Evolutionary conservation across 2,113 vertebrate species (phyloP).

Genomic region (Tylochromis polylepis): DNA sequence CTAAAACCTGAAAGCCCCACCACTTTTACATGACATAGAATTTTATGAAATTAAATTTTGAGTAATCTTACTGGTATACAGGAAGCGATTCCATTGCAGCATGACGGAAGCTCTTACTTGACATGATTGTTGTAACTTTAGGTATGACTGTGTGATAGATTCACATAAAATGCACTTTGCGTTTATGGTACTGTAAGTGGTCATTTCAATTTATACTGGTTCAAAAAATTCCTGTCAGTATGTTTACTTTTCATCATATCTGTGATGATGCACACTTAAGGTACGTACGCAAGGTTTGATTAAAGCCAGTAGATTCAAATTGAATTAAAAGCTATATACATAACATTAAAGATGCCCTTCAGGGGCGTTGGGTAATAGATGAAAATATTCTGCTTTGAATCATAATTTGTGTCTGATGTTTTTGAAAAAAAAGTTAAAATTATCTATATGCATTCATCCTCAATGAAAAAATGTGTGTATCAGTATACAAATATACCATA

Average conservation of each 20-base stretch:
- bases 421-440: not conserved
- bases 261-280: not conserved
- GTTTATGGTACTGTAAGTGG: not conserved
- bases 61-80: not conserved
- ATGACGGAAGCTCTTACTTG: not conserved
- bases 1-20: not conserved
- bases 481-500: not conserved
- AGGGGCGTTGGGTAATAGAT: not conserved
- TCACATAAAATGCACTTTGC: not conserved
- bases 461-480: not conserved
- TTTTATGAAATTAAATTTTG: not conserved
- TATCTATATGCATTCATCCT: not conserved
- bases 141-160: not conserved
- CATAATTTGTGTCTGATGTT: not conserved
- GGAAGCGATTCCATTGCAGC: not conserved
- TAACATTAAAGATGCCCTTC: not conserved
- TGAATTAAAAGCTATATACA: not conserved
- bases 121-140: not conserved
- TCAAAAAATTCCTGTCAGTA: not conserved
- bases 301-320: not conserved
- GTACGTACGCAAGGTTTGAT: not conserved
- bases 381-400: not conserved
- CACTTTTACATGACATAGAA: not conserved
- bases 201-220: not conserved
- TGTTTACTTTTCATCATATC: not conserved